Conservation (phyloP, 2,797 vertebrate species). For the Pelobates cultripes region DNA sequence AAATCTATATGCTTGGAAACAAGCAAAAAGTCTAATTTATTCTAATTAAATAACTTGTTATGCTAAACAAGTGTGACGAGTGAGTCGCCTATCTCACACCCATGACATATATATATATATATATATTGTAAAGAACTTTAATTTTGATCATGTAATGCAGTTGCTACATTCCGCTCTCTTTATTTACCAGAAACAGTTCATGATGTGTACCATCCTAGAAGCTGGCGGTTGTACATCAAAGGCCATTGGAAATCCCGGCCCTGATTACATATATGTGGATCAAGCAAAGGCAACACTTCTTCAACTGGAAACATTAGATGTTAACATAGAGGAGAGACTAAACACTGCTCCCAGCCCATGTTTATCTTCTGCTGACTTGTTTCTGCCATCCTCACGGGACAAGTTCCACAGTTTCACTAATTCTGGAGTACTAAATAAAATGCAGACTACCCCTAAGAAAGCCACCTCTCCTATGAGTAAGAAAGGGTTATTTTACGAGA, state of each 20-base stretch:
- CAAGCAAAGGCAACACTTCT: slow-evolving; percentile 90
- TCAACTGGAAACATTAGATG: slow-evolving; percentile 83
- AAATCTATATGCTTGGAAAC: too few species aligned
- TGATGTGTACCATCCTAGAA: slow-evolving; percentile 91
- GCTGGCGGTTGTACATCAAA: slow-evolving; percentile 87
- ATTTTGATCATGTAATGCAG: neutral
- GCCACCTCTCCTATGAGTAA: slow-evolving; percentile 64
- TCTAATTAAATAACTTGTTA: too few species aligned
- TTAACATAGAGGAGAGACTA: slow-evolving; percentile 80
- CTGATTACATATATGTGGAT: slow-evolving; percentile 93
- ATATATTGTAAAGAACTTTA: too few species aligned
- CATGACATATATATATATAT: too few species aligned
- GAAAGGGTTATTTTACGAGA: slow-evolving; percentile 77
- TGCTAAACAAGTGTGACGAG: too few species aligned
- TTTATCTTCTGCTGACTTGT: slow-evolving; percentile 90
- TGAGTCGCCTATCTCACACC: too few species aligned
- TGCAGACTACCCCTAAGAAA: slow-evolving; percentile 70
- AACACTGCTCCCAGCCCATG: slow-evolving; percentile 76
- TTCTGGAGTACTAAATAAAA: slow-evolving; percentile 76
- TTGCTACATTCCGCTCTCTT: neutral
- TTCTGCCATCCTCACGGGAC: slow-evolving; percentile 78
- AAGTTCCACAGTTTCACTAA: slow-evolving; percentile 74
- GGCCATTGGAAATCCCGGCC: slow-evolving; percentile 83
- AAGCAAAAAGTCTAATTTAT: too few species aligned
- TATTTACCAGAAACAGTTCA: slow-evolving; percentile 82